phyloP scores from a whole-genome alignment of 2,113 vertebrate genomes.

The Varanus salvator region DNA sequence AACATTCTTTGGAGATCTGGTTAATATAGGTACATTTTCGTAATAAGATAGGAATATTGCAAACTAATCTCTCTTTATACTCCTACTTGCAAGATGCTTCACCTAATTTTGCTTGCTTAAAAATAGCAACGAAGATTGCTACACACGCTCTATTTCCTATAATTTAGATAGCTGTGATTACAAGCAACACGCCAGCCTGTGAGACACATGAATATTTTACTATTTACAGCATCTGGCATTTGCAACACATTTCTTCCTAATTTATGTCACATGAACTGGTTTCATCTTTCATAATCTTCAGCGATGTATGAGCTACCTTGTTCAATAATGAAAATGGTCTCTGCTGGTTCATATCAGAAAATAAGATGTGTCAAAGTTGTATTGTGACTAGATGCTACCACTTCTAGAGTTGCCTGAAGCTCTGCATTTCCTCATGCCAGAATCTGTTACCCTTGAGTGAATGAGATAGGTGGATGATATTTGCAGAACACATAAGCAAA shows the following conservation, averaged over 20 bases:
- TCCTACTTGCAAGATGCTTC: slow-evolving; percentile 16
- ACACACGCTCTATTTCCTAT: not conserved
- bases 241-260: slow-evolving; percentile 42
- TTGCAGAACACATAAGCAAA: not conserved
- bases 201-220: slow-evolving; percentile 53
- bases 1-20: not conserved
- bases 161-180: slow-evolving; percentile 46
- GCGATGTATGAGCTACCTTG: slow-evolving; percentile 1
- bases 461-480: not conserved
- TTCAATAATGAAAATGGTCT: not conserved
- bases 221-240: slow-evolving; percentile 42
- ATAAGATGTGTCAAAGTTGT: not conserved
- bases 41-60: not conserved
- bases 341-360: not conserved
- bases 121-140: slow-evolving; percentile 30
- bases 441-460: not conserved
- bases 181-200: slow-evolving; percentile 20
- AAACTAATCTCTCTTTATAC: slow-evolving; percentile 21
- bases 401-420: not conserved
- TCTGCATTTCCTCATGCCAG: not conserved
- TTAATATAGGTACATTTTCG: not conserved
- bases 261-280: slow-evolving; percentile 28
- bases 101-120: slow-evolving; percentile 39
- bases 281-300: slow-evolving; percentile 37
- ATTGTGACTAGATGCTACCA: not conserved